Conservation (phyloP, 35 echinoderm and acorn worm genomes). For the Acanthaster planci region DNA sequence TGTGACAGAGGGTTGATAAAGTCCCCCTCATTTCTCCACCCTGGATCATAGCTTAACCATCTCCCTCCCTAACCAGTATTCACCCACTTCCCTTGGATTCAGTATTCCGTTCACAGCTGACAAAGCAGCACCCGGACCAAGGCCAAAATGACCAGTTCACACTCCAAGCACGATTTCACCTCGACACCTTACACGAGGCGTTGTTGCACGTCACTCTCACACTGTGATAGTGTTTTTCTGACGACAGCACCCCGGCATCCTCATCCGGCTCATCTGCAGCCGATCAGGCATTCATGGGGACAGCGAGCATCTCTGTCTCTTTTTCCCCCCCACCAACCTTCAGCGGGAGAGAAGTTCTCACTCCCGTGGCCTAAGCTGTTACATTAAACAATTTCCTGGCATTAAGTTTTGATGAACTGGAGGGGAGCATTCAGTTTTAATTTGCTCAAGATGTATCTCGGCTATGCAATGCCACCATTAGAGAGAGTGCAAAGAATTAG, state of each 20-base stretch:
- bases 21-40: not conserved
- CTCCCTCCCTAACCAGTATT: not conserved
- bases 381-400: slow-evolving; percentile 26
- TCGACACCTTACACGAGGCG: slow-evolving; percentile 4
- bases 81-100: not conserved
- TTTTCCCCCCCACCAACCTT: slow-evolving; percentile 12
- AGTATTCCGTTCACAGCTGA: not conserved
- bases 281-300: not conserved
- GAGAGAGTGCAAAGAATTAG: not conserved
- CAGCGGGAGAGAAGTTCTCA: slow-evolving; percentile 13
- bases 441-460: slow-evolving; percentile 21
- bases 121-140: not conserved
- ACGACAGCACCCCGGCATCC: not conserved
- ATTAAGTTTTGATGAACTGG: slow-evolving; percentile 29
- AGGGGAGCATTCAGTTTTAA: slow-evolving; percentile 13
- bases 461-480: not conserved
- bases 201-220: not conserved
- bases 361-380: slow-evolving; percentile 20
- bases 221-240: slow-evolving; percentile 10
- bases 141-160: slow-evolving; percentile 18
- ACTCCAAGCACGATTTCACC: slow-evolving; percentile 30
- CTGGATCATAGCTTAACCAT: not conserved
- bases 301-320: not conserved
- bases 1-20: not conserved
- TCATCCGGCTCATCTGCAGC: not conserved